Evolutionary conservation across 2,797 vertebrate species (phyloP).

Genomic region (Hoplostethus mediterraneus): DNA sequence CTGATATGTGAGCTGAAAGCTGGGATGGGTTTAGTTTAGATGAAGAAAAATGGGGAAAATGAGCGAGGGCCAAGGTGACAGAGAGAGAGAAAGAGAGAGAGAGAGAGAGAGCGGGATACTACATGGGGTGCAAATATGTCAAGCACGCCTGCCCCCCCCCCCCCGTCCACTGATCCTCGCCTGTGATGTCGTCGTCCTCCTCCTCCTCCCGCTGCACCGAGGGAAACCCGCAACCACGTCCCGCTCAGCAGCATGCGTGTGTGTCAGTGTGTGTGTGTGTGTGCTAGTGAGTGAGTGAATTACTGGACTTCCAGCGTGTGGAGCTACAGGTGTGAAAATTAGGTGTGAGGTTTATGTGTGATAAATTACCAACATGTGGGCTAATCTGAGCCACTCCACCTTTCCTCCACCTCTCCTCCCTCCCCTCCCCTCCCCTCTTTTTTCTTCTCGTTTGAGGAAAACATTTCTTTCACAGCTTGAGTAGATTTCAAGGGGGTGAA

Average conservation of each 20-base stretch:
- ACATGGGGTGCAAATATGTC: slow-evolving; percentile 77
- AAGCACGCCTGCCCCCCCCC: slow-evolving; percentile 52
- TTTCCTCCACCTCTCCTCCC: slow-evolving; percentile 51
- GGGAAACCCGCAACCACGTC: slow-evolving; percentile 35
- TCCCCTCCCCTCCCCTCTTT: slow-evolving; percentile 42
- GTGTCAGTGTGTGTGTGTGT: slow-evolving; percentile 23
- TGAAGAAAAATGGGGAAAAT: slow-evolving; percentile 66
- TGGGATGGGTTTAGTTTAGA: slow-evolving; percentile 71
- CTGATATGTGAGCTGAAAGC: slow-evolving; percentile 61
- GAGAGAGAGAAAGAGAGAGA: neutral
- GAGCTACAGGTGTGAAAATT: slow-evolving; percentile 88
- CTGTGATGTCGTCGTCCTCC: slow-evolving; percentile 41
- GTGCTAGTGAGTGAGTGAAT: slow-evolving; percentile 64
- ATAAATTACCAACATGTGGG: slow-evolving; percentile 88
- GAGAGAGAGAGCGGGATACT: slow-evolving; percentile 51
- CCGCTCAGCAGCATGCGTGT: slow-evolving; percentile 16
- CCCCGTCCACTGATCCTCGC: slow-evolving; percentile 55
- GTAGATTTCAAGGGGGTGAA: slow-evolving; percentile 69
- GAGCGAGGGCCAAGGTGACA: slow-evolving; percentile 27
- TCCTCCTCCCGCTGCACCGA: neutral
- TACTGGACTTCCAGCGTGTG: slow-evolving; percentile 75
- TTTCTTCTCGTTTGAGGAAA: slow-evolving; percentile 62
- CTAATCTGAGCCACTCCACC: slow-evolving; percentile 79
- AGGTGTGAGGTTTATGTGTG: slow-evolving; percentile 90
- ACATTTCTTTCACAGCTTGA: slow-evolving; percentile 76